phyloP scores from a whole-genome alignment of 2,888 invertebrate genomes.

The Erynnis tages region DNA sequence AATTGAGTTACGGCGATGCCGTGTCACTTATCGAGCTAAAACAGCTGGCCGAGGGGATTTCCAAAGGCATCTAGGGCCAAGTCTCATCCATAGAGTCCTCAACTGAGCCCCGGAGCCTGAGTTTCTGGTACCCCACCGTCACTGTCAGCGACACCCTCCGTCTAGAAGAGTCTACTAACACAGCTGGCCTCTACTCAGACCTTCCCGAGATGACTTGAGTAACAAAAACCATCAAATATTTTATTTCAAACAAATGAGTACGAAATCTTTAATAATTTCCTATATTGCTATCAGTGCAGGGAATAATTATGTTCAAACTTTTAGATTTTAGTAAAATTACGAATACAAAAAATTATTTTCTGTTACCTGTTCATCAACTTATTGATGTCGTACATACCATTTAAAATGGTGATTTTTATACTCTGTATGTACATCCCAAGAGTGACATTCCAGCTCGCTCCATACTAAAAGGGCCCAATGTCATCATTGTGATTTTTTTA shows the following conservation, averaged over 20 bases:
- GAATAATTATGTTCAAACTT: no score
- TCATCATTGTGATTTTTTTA: constrained; percentile 60
- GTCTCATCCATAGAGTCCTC: constrained; percentile 77
- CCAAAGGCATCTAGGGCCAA: constrained; percentile 76
- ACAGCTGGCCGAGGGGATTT: constrained; percentile 84
- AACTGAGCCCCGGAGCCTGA: constrained; percentile 65
- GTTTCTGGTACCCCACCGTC: constrained; percentile 87
- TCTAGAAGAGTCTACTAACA: constrained; percentile 79
- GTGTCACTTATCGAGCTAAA: constrained; percentile 87
- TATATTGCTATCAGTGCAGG: no score
- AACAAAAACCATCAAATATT: constrained; percentile 43
- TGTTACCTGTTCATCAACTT: no score
- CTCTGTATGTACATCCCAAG: constrained; percentile 85
- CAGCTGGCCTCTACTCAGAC: constrained; percentile 86
- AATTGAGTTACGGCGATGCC: constrained; percentile 85
- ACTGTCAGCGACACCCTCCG: constrained; percentile 81
- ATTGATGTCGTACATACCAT: neutral
- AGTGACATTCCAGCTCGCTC: constrained; percentile 87
- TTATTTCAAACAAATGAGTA: no score
- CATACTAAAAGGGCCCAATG: constrained; percentile 35
- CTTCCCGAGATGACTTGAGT: constrained; percentile 85
- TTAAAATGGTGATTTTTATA: constrained; percentile 45
- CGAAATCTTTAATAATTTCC: no score
- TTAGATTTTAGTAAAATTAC: no score
- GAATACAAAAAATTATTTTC: neutral